phyloP scores from a whole-genome alignment of 2,113 vertebrate genomes.

The Campylorhamphus procurvoides region DNA sequence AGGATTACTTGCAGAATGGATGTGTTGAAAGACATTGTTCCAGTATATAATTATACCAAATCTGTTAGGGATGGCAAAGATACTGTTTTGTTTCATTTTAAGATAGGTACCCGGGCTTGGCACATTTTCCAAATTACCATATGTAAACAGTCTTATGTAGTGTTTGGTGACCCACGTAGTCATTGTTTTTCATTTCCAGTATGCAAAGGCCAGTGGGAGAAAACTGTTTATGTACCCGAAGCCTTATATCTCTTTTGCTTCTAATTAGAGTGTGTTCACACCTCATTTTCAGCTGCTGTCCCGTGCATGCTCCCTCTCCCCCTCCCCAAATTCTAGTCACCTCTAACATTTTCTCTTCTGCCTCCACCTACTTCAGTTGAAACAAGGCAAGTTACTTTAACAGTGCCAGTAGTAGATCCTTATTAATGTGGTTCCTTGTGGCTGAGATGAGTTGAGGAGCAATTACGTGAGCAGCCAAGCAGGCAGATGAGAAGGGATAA shows the following conservation, averaged over 20 bases:
- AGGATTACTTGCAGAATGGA: background rate
- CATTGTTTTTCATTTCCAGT: background rate
- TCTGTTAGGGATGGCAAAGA: background rate
- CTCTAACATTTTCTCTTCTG: background rate
- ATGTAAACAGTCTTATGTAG: background rate
- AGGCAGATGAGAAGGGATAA: background rate
- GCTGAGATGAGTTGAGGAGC: background rate
- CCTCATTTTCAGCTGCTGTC: background rate
- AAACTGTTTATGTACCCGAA: background rate
- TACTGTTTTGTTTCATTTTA: background rate
- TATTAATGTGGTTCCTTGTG: background rate
- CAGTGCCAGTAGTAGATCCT: background rate
- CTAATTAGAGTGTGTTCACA: background rate
- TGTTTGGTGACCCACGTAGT: background rate
- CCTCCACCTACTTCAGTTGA: background rate
- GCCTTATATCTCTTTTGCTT: background rate
- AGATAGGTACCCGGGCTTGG: background rate
- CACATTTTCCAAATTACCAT: background rate
- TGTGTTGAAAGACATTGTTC: background rate
- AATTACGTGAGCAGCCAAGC: background rate
- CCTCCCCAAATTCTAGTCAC: background rate
- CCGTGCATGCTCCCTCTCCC: accelerated
- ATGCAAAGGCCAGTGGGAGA: background rate
- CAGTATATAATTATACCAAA: background rate
- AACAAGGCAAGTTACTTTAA: background rate